These are phyloP conservation scores for Choloepus didactylus DNA, from an alignment of 2,797 vertebrate genomes.

Conservation along the genomic window DNA sequence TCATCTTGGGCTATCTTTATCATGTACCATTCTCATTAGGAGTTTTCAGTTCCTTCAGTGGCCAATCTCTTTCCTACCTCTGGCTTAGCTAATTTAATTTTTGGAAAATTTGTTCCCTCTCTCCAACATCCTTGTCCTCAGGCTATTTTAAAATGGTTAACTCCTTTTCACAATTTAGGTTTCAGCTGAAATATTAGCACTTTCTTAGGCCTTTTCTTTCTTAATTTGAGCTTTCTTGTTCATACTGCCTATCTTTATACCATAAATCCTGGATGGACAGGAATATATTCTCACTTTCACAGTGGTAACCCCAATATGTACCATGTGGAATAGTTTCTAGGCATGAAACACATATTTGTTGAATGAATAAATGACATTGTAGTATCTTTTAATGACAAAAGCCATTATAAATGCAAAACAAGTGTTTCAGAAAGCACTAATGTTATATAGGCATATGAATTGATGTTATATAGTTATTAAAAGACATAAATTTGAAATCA, in stretches of 20 bases:
- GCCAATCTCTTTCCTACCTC: neutral
- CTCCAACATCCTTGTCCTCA: neutral
- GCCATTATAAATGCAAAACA: neutral
- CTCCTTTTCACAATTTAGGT: neutral
- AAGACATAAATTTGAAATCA: neutral
- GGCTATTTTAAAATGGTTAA: neutral
- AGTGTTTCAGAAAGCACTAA: neutral
- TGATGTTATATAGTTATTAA: neutral
- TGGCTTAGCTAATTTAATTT: neutral
- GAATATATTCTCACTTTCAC: neutral
- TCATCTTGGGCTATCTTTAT: neutral
- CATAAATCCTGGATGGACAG: neutral
- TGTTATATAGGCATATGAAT: neutral
- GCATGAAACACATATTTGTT: neutral
- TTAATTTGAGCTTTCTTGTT: neutral
- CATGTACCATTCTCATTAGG: neutral
- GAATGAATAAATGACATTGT: slow-evolving; percentile 21
- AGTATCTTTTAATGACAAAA: neutral
- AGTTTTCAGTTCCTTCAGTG: neutral
- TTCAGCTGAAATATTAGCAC: neutral
- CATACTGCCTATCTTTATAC: neutral
- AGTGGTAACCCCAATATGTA: neutral
- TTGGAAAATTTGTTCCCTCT: neutral
- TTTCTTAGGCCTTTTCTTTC: neutral
- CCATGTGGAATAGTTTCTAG: neutral